Base-by-base conservation (phyloP, 2,797 vertebrate genomes). In the Coreius guichenoti region DNA sequence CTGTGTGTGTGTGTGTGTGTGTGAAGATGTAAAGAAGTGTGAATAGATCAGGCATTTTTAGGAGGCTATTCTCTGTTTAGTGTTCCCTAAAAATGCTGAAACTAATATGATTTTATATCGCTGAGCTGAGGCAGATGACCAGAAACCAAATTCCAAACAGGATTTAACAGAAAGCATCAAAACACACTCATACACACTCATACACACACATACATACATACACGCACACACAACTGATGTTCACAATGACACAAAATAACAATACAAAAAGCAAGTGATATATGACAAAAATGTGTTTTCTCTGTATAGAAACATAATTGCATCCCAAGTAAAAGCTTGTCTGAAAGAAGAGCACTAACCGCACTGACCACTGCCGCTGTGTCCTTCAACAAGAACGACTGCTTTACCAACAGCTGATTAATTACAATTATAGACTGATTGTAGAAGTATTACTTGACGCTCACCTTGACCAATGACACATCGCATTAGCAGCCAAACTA, bases 41-140 rank as follows among this genome's bases (percentile, higher is more conserved):
- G n/a, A n/a, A n/a, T 87, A 91, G 92, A 91, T 91, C 31, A 85
- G 80, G 83, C 85, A 67, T 92, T 91, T 49, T 88, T 84, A 82
- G 83, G 90, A 91, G 91, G 90, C 91, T 91, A 91, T 90, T 92
- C 91, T 86, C 72, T 79, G 65, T 93, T 90, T 88, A 86, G 86
- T 89, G 89, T 92, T 89, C 92, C 89, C 90, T 90, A 90, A 86
- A 86, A 93, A 92, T 87, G 89, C 93, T 92, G 93, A 89, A 92
- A 90, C 93, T 93, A 95, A 95, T 92, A 94, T 94, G 91, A 94
- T 95, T 95, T 95, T 86, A 93, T 93, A 93, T 94, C 63, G 51
- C 80, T 86, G 89, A 90, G 92, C 91, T 89, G 92, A 93, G 89
- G 91, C 92, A 92, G 92, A 93, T 86, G 92, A 92, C 92, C 86